Conservation (phyloP, 1,140 invertebrate species). For the Drosophila melanogaster region DNA sequence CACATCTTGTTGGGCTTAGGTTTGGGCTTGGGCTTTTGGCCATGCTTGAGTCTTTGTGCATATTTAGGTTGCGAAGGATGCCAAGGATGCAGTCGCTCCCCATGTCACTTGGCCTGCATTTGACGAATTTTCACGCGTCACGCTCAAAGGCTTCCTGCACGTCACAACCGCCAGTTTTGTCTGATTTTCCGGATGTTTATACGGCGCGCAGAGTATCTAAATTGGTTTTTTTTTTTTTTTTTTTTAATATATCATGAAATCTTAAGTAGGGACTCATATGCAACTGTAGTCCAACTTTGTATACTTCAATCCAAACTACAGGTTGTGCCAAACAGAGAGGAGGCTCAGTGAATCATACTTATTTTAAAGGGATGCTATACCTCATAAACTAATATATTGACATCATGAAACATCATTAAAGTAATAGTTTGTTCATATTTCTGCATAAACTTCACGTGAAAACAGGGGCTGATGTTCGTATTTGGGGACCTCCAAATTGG, state of each 20-base stretch:
- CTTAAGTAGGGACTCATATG: too few relatives aligned
- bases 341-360: too few relatives aligned
- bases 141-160: slow-evolving; percentile 48
- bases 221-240: neutral
- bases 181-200: slow-evolving; percentile 26
- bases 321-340: too few relatives aligned
- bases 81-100: neutral
- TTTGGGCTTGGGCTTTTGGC: slow-evolving; percentile 16
- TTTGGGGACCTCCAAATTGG: neutral
- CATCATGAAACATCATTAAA: too few relatives aligned
- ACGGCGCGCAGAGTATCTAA: neutral
- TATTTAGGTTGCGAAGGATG: slow-evolving; percentile 38
- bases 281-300: too few relatives aligned
- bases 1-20: slow-evolving; percentile 7
- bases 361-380: too few relatives aligned
- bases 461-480: too few relatives aligned
- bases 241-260: too few relatives aligned
- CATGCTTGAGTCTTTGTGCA: slow-evolving; percentile 60
- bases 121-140: slow-evolving; percentile 73
- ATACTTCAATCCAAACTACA: too few relatives aligned
- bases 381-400: too few relatives aligned
- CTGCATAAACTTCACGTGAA: too few relatives aligned
- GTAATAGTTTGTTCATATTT: too few relatives aligned
- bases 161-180: slow-evolving; percentile 4
- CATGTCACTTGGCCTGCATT: slow-evolving; percentile 57